These are phyloP conservation scores for Aphyosemion australe DNA, from an alignment of 2,113 vertebrate genomes.

Conservation along the genomic window DNA sequence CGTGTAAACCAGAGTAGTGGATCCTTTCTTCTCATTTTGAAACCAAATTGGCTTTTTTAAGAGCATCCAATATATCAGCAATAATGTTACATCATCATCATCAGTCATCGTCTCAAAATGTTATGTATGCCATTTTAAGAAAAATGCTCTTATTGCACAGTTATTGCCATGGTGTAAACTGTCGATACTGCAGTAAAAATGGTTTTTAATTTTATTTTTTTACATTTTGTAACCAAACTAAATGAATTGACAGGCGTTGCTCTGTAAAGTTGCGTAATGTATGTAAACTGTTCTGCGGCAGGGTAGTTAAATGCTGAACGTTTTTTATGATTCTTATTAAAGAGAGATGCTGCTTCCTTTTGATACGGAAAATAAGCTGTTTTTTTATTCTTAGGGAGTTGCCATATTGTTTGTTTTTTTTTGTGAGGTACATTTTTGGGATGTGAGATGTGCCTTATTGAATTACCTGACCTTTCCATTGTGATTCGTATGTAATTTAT, in stretches of 20 bases:
- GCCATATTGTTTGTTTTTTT: constrained; percentile 57
- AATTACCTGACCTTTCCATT: constrained; percentile 70
- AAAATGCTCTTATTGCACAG: constrained; percentile 59
- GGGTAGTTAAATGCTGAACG: constrained; percentile 69
- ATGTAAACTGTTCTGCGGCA: constrained; percentile 61
- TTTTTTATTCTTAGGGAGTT: constrained; percentile 66
- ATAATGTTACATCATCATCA: constrained; percentile 40
- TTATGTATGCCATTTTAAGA: constrained; percentile 27
- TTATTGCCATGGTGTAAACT: constrained; percentile 47
- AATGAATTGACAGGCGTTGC: constrained; percentile 48
- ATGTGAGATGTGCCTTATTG: constrained; percentile 78
- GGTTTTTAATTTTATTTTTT: constrained; percentile 21
- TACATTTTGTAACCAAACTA: constrained; percentile 30
- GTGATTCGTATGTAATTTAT: constrained; percentile 80
- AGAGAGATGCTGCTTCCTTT: constrained; percentile 66
- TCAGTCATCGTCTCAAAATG: constrained; percentile 26
- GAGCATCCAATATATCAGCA: constrained; percentile 54
- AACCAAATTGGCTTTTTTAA: constrained; percentile 69
- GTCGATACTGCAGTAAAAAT: constrained; percentile 44
- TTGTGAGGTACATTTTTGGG: constrained; percentile 72
- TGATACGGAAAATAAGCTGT: constrained; percentile 66
- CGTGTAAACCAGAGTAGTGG: constrained; percentile 31
- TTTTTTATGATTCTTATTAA: constrained; percentile 59
- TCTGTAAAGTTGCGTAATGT: constrained; percentile 62
- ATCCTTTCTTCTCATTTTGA: constrained; percentile 14